Percentiles rank a stretch among this genome's conserved stretches.
phyloP scores from a whole-genome alignment of 2,113 vertebrate genomes.

The Ictalurus furcatus region DNA sequence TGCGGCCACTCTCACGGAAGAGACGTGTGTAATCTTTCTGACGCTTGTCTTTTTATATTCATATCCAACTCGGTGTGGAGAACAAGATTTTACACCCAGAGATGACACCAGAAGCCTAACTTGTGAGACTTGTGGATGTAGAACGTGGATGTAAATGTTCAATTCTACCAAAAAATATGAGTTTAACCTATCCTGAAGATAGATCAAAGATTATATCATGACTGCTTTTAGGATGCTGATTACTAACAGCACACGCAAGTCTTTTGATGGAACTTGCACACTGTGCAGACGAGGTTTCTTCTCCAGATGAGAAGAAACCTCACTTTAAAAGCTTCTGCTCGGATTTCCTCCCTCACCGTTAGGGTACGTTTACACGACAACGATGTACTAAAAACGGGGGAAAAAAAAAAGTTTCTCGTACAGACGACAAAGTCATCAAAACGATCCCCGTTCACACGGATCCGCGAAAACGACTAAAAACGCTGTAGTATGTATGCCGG shows the following conservation, averaged over 20 bases:
- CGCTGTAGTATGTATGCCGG: too few species aligned
- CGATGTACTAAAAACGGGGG: too few species aligned
- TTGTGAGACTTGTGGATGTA: neutral
- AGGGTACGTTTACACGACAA: too few species aligned
- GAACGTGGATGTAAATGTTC: neutral
- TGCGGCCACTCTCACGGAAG: neutral
- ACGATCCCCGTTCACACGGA: too few species aligned
- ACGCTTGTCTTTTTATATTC: constrained; percentile 45
- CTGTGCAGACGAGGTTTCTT: neutral
- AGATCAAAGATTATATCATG: neutral
- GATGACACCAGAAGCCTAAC: neutral
- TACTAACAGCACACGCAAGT: neutral
- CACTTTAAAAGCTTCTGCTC: too few species aligned
- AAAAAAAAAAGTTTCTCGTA: too few species aligned
- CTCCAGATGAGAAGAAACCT: neutral
- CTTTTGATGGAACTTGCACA: neutral
- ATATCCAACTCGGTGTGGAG: constrained; percentile 27
- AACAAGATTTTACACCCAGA: constrained; percentile 20
- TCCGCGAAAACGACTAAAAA: too few species aligned
- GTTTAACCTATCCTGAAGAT: neutral
- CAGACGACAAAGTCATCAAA: too few species aligned
- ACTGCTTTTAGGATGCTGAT: neutral
- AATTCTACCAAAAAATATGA: neutral
- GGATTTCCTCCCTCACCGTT: neutral
- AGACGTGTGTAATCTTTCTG: constrained; percentile 29